These are phyloP conservation scores for Lasioglossum lativentre DNA, from an alignment of 2,888 invertebrate genomes.

Conservation along the genomic window DNA sequence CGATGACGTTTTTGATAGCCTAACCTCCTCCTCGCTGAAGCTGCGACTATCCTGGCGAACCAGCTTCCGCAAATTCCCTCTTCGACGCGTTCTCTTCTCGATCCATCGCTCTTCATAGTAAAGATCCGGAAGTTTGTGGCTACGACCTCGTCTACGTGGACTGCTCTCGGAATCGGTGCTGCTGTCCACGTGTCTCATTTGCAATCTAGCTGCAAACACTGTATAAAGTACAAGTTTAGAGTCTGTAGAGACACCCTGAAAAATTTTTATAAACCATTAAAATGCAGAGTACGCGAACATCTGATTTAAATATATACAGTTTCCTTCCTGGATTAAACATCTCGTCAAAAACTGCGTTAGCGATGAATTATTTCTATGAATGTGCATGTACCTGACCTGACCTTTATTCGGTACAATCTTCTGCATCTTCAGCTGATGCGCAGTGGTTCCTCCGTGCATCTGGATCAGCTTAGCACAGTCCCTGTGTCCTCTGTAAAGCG, in stretches of 20 bases:
- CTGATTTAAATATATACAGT: not conserved
- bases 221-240: slow-evolving; percentile 29
- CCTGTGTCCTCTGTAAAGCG: slow-evolving; percentile 93
- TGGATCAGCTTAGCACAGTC: slow-evolving; percentile 97
- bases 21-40: slow-evolving; percentile 82
- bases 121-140: slow-evolving; percentile 73
- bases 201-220: slow-evolving; percentile 81
- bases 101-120: slow-evolving; percentile 82
- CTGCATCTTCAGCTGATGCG: slow-evolving; percentile 83
- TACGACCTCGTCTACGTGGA: slow-evolving; percentile 63
- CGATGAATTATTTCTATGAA: not conserved
- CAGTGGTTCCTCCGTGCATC: slow-evolving; percentile 94
- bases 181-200: slow-evolving; percentile 77
- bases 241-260: not conserved
- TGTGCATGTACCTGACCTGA: slow-evolving; percentile 61
- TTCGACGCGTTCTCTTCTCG: slow-evolving; percentile 76
- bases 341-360: not conserved
- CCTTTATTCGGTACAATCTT: slow-evolving; percentile 78
- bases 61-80: slow-evolving; percentile 73
- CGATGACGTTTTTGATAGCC: slow-evolving; percentile 85
- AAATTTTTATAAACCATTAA: not conserved
- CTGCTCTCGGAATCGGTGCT: slow-evolving; percentile 77
- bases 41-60: slow-evolving; percentile 82
- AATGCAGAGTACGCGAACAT: not conserved
- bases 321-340: not conserved